A percentile compares a stretch with the other conserved stretches of the same genome.
phyloP scores from a whole-genome alignment of 2,888 invertebrate species.

The Himalopsyche kuldschensis region DNA sequence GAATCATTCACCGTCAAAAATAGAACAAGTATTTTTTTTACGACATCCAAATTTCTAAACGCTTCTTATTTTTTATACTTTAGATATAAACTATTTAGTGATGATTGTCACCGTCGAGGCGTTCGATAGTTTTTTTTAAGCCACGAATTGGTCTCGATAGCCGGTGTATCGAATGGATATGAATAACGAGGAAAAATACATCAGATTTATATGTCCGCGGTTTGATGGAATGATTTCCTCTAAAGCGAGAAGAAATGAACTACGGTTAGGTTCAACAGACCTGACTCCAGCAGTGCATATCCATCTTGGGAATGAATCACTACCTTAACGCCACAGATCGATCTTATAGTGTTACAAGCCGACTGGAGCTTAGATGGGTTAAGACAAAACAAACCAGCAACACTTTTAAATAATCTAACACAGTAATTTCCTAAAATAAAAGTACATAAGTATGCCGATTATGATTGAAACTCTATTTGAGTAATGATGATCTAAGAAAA shows the following conservation, averaged over 20 bases:
- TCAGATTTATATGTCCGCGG: neutral
- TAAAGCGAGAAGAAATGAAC: neutral
- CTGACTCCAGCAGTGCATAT: slow-evolving; percentile 36
- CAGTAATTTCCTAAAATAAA: too few species aligned
- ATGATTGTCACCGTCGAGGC: neutral
- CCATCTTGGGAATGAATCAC: slow-evolving; percentile 38
- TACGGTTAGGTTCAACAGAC: slow-evolving; percentile 40
- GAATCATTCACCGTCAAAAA: too few species aligned
- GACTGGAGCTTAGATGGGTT: neutral
- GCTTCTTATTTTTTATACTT: neutral
- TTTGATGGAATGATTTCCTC: neutral
- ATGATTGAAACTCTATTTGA: too few species aligned
- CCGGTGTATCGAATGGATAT: neutral
- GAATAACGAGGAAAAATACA: neutral
- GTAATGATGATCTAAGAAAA: too few species aligned
- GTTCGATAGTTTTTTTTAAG: neutral
- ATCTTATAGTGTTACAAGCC: neutral
- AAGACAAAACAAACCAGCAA: too few species aligned
- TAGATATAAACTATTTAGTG: neutral
- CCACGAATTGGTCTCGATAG: neutral
- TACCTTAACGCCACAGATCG: slow-evolving; percentile 25
- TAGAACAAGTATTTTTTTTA: too few species aligned
- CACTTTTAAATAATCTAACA: too few species aligned
- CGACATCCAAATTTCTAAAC: too few species aligned
- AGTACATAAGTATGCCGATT: too few species aligned